Base-by-base conservation (phyloP, 1,140 invertebrate genomes). In the Zaprionus nigranus region DNA sequence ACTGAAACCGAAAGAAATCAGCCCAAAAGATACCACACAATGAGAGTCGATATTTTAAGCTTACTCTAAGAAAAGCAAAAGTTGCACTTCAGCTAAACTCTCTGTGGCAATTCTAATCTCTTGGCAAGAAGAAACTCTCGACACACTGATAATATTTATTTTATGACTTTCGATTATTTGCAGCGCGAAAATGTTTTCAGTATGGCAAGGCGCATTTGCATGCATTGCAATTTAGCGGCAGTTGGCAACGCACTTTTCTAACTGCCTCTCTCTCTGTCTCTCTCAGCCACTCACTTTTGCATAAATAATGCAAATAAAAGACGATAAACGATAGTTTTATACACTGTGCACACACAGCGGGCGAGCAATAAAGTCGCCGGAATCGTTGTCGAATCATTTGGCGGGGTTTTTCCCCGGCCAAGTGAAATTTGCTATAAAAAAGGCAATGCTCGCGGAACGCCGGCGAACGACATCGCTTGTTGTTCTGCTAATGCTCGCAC, bases 361-460 rank as follows among this genome's bases (percentile, higher is more conserved):
- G 85, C 61, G 53, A 78, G 81, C 85, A 88, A 88, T 87, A 87
- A 87, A 87, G 84, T 83, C 81, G 82, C 85, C 78, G 26, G 34
- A 46, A 46, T 38, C 34, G 38, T 26, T 73, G 46, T 67, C 56
- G 79, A 53, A 60, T 75, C 38, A 40, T 79, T 75, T 66, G 66
- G 56, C 46, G 56, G 68, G 69, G 60, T 24, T 66, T 73, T 67
- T 24, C 73, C 60, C 40, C 70, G 57, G 49, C 36, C 83, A 65
- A 81, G 84, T 88, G 84, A 87, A 87, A 87, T 90, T 82, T 87
- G 84, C 84, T 75, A 84, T 90, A 84, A 84, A 87, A 75, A 83
- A 77, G 84, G 64, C 77, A 88, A 78, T 78, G 78, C 73, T 72
- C 80, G 77, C 76, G 40, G 40, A 17, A 46, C n/a, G 69, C 80